Conservation (phyloP, 2,888 invertebrate species). For the Villa cingulata region DNA sequence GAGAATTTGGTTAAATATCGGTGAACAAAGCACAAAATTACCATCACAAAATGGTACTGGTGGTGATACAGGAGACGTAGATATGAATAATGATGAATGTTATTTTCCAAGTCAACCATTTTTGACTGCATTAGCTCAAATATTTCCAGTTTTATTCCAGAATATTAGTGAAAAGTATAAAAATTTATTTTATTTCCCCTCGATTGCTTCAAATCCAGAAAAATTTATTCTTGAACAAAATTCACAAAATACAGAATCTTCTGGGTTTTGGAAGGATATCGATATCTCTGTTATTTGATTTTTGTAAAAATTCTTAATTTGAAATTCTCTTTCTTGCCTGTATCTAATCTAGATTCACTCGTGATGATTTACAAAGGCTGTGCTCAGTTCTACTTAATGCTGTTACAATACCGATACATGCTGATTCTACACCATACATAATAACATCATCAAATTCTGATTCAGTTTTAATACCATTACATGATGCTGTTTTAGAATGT, state of each 20-base stretch:
- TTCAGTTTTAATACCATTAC: constrained; percentile 64
- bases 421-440: constrained; percentile 68
- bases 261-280: too few relatives aligned
- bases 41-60: constrained; percentile 25
- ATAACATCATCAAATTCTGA: constrained; percentile 67
- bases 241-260: too few relatives aligned
- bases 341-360: constrained; percentile 29
- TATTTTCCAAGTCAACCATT: constrained; percentile 89
- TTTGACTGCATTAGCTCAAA: constrained; percentile 85
- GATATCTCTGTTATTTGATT: too few relatives aligned
- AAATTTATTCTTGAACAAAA: too few relatives aligned
- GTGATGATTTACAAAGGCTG: constrained; percentile 61
- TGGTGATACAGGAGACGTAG: constrained; percentile 6
- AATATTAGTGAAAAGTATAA: constrained; percentile 61
- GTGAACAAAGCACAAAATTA: constrained; percentile 59
- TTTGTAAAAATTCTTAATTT: too few relatives aligned
- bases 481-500: constrained; percentile 73
- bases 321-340: too few relatives aligned
- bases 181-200: background rate
- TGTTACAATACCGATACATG: constrained; percentile 66
- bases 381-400: constrained; percentile 64
- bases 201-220: too few relatives aligned
- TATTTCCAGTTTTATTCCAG: constrained; percentile 88
- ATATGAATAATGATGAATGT: constrained; percentile 36
- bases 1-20: constrained; percentile 80